Base-by-base conservation (phyloP, 1,140 invertebrate species). In the Adelges cooleyi region DNA sequence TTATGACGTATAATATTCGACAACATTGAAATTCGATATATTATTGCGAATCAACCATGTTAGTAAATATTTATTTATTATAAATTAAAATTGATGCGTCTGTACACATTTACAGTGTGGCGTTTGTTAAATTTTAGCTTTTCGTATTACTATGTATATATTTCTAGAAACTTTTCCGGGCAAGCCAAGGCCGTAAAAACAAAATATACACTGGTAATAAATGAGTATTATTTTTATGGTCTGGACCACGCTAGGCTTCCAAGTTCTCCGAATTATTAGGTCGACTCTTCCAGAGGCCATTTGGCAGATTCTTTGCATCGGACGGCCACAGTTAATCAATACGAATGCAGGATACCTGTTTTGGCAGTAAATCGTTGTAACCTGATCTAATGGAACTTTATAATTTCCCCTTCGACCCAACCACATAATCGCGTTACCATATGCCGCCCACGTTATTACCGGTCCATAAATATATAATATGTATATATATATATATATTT, bases 301-400 rank as follows among this genome's bases (percentile, higher is more conserved):
- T 38, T 22, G 22, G 38, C 52, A 25, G 33, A 42, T 56, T 17
- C 29, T 54, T 54, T 20, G 52, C 33, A 36, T 38, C 18, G 29
- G 33, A 54, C 52, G 11, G 33, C 36, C 36, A 54, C 40, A 54
- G 29, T 22, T 51, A 51, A 27, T 20, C 52, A 23, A 38, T 27
- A 22, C 52, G 9, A 54, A 54, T 54, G n/a, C n/a, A n/a, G n/a
- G n/a, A n/a, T n/a, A 54, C 52, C 52, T 40, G 52, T 54, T 54
- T 54, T 54, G 20, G 36, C 36, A 40, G 18, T 54, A 42, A 42
- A 42, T 42, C 40, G 40, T 42, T 42, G 40, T 42, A 40, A 54
- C 20, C 42, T 22, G 33, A 56, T 56, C 53, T 17, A 22, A 40
- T 23, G 29, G 33, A 38, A 38, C 40, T 42, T 56, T 42, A 56